Evolutionary conservation across 2,797 vertebrate species (phyloP), one percentile per base, ranked within the genome.

Genomic region (Melopsittacus undulatus): DNA sequence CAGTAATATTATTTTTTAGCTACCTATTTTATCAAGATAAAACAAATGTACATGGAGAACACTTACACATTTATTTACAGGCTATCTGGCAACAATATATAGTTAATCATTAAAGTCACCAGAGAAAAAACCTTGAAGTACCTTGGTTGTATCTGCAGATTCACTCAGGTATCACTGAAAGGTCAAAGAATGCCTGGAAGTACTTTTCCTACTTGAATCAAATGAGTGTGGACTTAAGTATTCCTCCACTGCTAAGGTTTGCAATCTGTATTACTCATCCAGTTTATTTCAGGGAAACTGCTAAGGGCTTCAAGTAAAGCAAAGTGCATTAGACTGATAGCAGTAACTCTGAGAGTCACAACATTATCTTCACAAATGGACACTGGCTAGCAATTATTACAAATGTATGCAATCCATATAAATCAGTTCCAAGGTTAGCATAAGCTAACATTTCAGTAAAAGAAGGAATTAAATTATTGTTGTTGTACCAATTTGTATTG

Each of bases 101-200:
- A 74, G 26, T 22, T 84, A 83, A 93, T 43, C 67, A 70, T 42
- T 57, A 49, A 49, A 72, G 23, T 51, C 20, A 16, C 67, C 49
- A 10, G 26, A 49, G 9, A 74, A 83, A 76, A 88, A 81, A 80
- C 7, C 22, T 42, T 29, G 0, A 19, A 93, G 17, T 46, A 76
- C 29, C 14, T 85, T 49, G 30, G 38, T 40, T 62, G 34, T 42
- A 52, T 83, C 68, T 80, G 51, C 24, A 95, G 67, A 92, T 83
- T 93, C 69, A 75, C 45, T 91, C 17, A 78, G 36, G 42, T 70
- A 70, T 48, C 80, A 89, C 29, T 5, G 5, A 92, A 94, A 96
- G 75, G 84, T 96, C 81, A 89, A 94, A 77, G 49, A 94, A 83
- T 76, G 38, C n/a, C 86, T 77, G 40, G 70, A 93, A 97, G 59